Percentiles rank a stretch among this genome's conserved stretches.
phyloP scores from a whole-genome alignment of 2,888 invertebrate species.

The Limnephilus rhombicus region DNA sequence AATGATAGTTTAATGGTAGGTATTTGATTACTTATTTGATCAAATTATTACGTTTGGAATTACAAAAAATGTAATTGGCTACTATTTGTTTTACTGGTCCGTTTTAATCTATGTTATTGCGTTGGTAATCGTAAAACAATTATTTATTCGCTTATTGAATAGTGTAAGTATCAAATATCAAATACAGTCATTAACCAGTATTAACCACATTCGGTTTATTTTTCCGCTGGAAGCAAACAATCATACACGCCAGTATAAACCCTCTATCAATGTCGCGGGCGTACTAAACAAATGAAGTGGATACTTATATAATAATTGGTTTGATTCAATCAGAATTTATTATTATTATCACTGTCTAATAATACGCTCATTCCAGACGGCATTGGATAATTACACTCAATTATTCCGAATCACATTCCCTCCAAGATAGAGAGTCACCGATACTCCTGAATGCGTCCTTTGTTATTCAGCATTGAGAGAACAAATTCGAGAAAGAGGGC shows the following conservation, averaged over 20 bases:
- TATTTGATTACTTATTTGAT: background rate
- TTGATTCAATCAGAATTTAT: background rate
- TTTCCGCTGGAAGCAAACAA: background rate
- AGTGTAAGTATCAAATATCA: background rate
- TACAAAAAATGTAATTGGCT: background rate
- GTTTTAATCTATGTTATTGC: background rate
- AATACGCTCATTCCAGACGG: background rate
- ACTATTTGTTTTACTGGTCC: background rate
- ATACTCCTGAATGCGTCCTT: conserved; percentile 34
- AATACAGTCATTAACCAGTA: background rate
- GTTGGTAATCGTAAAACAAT: background rate
- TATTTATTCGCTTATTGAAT: background rate
- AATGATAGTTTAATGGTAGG: no score
- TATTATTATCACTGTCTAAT: background rate
- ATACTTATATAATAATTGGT: background rate
- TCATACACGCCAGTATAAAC: background rate
- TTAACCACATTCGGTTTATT: background rate
- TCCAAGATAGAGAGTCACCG: background rate
- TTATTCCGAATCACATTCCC: background rate
- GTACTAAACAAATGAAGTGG: background rate
- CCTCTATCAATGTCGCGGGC: background rate
- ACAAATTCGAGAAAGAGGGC: conserved; percentile 61
- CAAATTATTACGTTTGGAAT: background rate
- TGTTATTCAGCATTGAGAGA: conserved; percentile 56
- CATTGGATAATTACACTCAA: background rate